phyloP scores from a whole-genome alignment of 2,888 invertebrate genomes.

The Megastigmus dorsalis region DNA sequence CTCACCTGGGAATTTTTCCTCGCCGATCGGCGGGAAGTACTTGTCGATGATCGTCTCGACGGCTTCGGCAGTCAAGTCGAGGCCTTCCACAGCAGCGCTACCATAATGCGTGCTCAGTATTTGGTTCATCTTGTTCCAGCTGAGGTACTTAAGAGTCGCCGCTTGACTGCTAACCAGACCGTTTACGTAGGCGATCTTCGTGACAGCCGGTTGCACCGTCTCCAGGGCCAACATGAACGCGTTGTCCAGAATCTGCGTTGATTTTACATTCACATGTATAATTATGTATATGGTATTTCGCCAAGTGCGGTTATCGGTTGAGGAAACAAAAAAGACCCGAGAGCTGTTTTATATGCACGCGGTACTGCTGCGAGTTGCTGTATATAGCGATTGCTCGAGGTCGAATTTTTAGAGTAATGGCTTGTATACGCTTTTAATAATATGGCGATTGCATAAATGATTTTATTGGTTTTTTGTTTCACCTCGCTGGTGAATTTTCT shows the following conservation, averaged over 20 bases:
- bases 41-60: slow-evolving; percentile 85
- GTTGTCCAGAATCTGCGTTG: slow-evolving; percentile 68
- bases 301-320: too few relatives aligned
- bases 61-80: slow-evolving; percentile 81
- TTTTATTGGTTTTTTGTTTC: too few relatives aligned
- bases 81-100: slow-evolving; percentile 80
- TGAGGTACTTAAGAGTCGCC: slow-evolving; percentile 80
- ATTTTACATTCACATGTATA: too few relatives aligned
- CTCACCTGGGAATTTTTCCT: slow-evolving; percentile 60
- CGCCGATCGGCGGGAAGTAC: slow-evolving; percentile 79
- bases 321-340: too few relatives aligned
- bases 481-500: too few relatives aligned
- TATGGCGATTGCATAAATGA: too few relatives aligned
- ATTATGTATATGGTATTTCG: too few relatives aligned
- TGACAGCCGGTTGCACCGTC: slow-evolving; percentile 64
- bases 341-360: too few relatives aligned
- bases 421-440: too few relatives aligned
- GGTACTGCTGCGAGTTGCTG: too few relatives aligned
- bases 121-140: slow-evolving; percentile 84
- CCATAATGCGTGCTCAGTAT: slow-evolving; percentile 83
- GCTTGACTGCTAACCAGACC: slow-evolving; percentile 78
- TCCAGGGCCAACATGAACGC: slow-evolving; percentile 64
- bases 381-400: too few relatives aligned
- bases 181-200: slow-evolving; percentile 76
- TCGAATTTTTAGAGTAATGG: too few relatives aligned